These are phyloP conservation scores for Drosophila chauvacae DNA, from an alignment of 1,140 invertebrate species.

Conservation along the genomic window DNA sequence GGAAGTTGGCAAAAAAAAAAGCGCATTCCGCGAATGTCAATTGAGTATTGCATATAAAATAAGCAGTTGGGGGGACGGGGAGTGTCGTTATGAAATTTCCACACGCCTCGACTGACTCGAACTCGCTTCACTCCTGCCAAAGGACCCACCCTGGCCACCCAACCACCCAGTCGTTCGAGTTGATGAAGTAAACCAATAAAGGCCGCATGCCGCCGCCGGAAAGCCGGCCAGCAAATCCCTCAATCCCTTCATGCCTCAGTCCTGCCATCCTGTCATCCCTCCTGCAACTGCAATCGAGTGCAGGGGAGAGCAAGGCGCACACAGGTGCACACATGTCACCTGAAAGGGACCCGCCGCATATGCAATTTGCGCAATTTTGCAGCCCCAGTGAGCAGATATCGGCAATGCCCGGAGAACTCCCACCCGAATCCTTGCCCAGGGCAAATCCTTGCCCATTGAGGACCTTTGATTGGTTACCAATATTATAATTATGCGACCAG, in stretches of 20 bases:
- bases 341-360: constrained; percentile 56
- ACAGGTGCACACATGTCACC: constrained; percentile 66
- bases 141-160: background rate
- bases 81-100: constrained; percentile 75
- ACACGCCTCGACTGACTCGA: constrained; percentile 58
- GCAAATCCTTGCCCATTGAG: constrained; percentile 37
- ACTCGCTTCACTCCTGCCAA: background rate
- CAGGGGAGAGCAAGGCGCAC: constrained; percentile 3
- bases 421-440: background rate
- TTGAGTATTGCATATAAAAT: constrained; percentile 76
- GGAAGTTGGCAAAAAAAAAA: constrained; percentile 16
- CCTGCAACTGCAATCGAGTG: constrained; percentile 15
- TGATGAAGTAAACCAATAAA: constrained; percentile 81
- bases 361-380: constrained; percentile 79
- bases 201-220: constrained; percentile 66
- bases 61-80: background rate
- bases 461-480: constrained; percentile 76
- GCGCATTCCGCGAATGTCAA: constrained; percentile 73
- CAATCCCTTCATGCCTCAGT: background rate
- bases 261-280: constrained; percentile 38
- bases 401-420: background rate
- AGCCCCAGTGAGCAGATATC: constrained; percentile 73
- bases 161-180: constrained; percentile 60
- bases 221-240: constrained; percentile 64
- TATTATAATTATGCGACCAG: constrained; percentile 71